A percentile compares a stretch with the other conserved stretches of the same genome.
Evolutionary conservation across 2,888 invertebrate genomes (phyloP).

Genomic region (Serrognathus titanus): DNA sequence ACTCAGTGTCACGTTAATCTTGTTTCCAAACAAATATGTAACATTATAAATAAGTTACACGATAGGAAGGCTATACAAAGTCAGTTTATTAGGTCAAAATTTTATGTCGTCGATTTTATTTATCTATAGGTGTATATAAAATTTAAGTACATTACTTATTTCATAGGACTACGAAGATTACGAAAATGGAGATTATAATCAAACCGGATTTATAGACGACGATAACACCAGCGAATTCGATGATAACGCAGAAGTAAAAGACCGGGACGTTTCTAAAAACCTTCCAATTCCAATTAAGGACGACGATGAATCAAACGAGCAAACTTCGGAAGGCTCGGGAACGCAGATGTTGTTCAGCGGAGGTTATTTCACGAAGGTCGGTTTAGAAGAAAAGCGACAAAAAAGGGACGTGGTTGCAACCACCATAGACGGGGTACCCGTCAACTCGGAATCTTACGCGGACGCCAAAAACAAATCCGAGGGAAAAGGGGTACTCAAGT

Average conservation of each 20-base stretch:
- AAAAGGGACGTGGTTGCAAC: slow-evolving; percentile 43
- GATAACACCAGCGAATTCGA: slow-evolving; percentile 11
- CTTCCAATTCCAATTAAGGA: slow-evolving; percentile 9
- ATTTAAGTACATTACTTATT: neutral
- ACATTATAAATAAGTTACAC: neutral
- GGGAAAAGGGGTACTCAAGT: slow-evolving; percentile 11
- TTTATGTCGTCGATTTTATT: neutral
- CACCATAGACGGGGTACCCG: slow-evolving; percentile 41
- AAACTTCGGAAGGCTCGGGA: slow-evolving; percentile 17
- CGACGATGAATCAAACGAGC: slow-evolving; percentile 7
- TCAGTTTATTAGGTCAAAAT: slow-evolving; percentile 1
- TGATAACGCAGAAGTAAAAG: too few relatives aligned
- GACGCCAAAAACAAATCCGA: slow-evolving; percentile 29
- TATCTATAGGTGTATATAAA: neutral
- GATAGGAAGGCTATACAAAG: neutral
- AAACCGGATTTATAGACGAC: slow-evolving; percentile 4
- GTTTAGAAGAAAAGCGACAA: slow-evolving; percentile 31
- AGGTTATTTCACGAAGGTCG: slow-evolving; percentile 10
- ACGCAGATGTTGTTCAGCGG: slow-evolving; percentile 27
- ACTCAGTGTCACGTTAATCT: neutral
- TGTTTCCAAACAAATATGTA: neutral
- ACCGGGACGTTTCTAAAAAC: too few relatives aligned
- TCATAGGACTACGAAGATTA: too few relatives aligned
- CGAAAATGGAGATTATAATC: neutral
- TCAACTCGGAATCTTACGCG: slow-evolving; percentile 43